A percentile compares a stretch with the other conserved stretches of the same genome.
Conservation (phyloP, 2,888 invertebrate genomes). For the Cephus sareptanus region DNA sequence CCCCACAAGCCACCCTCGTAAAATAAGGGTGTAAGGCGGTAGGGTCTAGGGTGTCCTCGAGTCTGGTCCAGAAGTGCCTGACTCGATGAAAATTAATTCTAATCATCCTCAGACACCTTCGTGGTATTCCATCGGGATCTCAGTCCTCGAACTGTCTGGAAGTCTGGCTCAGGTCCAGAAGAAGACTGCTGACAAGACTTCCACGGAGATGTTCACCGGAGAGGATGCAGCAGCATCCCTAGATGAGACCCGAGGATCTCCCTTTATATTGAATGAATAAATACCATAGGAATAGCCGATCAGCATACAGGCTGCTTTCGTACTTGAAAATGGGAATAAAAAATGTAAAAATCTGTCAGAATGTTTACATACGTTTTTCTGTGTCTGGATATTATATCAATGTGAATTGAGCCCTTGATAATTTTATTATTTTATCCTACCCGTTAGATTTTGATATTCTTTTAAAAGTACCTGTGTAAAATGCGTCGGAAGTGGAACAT, state of each 20-base stretch:
- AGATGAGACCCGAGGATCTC: not conserved
- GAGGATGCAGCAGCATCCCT: not conserved
- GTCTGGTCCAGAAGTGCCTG: not conserved
- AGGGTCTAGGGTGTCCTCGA: not conserved
- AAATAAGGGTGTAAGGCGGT: not conserved
- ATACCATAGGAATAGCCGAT: not conserved
- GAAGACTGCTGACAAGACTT: constrained; percentile 42
- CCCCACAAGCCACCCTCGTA: not conserved
- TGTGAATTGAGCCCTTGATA: not conserved
- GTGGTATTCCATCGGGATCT: not conserved
- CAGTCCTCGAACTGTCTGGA: not conserved
- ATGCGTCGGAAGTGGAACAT: too few species aligned
- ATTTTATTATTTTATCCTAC: not conserved
- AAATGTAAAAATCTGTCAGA: not conserved
- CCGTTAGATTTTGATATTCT: too few species aligned
- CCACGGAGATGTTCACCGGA: constrained; percentile 2
- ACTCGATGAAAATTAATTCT: constrained; percentile 1
- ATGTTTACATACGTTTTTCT: not conserved
- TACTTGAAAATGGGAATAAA: not conserved
- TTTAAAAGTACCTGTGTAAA: too few species aligned
- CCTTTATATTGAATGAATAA: not conserved
- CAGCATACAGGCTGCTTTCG: not conserved
- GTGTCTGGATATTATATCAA: not conserved
- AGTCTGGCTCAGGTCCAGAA: constrained; percentile 32
- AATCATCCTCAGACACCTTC: constrained; percentile 1